Evolutionary conservation across 2,888 invertebrate genomes (phyloP), one percentile per base, ranked within the genome.

Genomic region (Eupeodes latifasciatus): DNA sequence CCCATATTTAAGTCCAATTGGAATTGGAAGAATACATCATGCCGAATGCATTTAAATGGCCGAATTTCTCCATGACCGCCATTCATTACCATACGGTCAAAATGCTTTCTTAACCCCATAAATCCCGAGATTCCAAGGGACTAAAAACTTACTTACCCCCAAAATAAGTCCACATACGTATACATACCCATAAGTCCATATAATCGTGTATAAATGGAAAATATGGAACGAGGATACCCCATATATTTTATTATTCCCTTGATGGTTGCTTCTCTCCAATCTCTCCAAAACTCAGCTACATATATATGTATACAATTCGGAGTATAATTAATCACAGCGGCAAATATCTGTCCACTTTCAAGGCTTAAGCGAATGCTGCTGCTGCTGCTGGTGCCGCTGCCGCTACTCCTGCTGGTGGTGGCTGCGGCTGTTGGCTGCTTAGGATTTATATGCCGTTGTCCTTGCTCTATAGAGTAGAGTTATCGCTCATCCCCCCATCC

Each of bases 281-380:
- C 59, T 14, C 59, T 40, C 27, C 9, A 27, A 5, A 44, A 19
- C 12, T 5, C 55, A 44, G 11, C 12, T 40, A 71, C 40, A 59
- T 40, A 71, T 55, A 59, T 40, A 71, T 55, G 47, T 40, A 71
- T 55, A 59, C 72, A 72, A 59, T 47, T 72, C 72, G 72, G 72
- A 47, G 47, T n/a, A 59, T 81, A 85, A 81, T 88, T 88, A 85
- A 88, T 88, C 88, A 85, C 85, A 34, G 64, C 85, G 59, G 78
- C 88, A 88, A 78, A 88, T 88, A 81, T 88, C 88, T 88, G 88
- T 88, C 88, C 88, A 85, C 69, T 88, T 81, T 81, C 85, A 75
- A 74, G 61, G 81, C 81, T 85, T 66, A 57, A 81, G 74, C 80
- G 72, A 80, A 47, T 66, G 12, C 19, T 64, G 62, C 40, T 16